These are phyloP conservation scores for Pristionchus japonicus DNA, from an alignment of 2,888 invertebrate genomes.

Conservation along the genomic window DNA sequence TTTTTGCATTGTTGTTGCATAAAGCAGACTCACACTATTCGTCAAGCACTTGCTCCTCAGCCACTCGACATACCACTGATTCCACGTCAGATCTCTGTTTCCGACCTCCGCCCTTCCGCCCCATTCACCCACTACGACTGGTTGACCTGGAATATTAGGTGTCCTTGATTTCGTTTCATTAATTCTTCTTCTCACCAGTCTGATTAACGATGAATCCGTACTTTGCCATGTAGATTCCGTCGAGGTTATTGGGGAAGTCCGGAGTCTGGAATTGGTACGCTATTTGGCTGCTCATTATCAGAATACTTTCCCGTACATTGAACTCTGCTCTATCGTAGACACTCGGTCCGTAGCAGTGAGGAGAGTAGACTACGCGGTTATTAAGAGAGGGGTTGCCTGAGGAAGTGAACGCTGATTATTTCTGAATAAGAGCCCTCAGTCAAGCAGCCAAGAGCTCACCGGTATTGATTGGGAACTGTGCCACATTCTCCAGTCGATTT, in stretches of 20 bases:
- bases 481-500: constrained; percentile 37
- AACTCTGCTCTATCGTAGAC: constrained; percentile 44
- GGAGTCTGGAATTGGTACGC: not conserved
- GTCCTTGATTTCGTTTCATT: not conserved
- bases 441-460: not conserved
- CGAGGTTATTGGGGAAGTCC: constrained; percentile 47
- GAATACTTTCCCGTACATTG: constrained; percentile 33
- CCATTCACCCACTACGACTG: constrained; percentile 48
- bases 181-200: not conserved
- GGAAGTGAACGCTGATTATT: too few species aligned
- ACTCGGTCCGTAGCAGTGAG: constrained; percentile 47
- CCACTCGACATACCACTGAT: constrained; percentile 27
- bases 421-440: too few species aligned
- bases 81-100: constrained; percentile 16
- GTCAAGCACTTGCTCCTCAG: constrained; percentile 41
- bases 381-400: constrained; percentile 37
- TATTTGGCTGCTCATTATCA: too few species aligned
- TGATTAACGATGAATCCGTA: constrained; percentile 45
- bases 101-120: constrained; percentile 40
- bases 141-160: not conserved
- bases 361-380: constrained; percentile 48
- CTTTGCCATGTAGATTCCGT: constrained; percentile 43
- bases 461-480: constrained; percentile 17
- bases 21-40: constrained; percentile 7
- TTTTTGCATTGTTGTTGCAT: too few species aligned